A percentile compares a stretch with the other conserved stretches of the same genome.
Evolutionary conservation across 2,797 vertebrate genomes (phyloP).

Genomic region (Sciurus carolinensis): DNA sequence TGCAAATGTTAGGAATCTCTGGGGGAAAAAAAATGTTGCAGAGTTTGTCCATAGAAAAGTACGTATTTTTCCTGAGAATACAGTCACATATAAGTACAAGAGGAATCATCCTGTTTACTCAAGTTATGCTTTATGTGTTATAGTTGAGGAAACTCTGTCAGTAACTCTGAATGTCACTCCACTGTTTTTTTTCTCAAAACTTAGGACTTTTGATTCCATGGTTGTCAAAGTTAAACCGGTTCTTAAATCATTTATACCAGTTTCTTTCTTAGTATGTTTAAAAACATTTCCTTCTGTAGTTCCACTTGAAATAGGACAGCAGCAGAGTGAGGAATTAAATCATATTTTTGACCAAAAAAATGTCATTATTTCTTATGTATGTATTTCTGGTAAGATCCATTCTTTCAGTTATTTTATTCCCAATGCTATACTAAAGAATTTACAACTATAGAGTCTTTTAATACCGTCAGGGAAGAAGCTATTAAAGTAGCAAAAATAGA

Average conservation of each 20-base stretch:
- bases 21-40: background rate
- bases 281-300: background rate
- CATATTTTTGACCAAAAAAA: background rate
- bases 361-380: background rate
- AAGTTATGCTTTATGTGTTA: background rate
- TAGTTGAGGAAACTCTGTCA: background rate
- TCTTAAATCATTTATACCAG: conserved; percentile 22
- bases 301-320: background rate
- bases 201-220: conserved; percentile 28
- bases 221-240: conserved; percentile 24
- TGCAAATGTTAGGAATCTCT: background rate
- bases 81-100: background rate
- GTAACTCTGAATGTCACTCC: background rate
- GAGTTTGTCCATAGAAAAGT: background rate
- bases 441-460: conserved; percentile 68
- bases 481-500: conserved; percentile 76
- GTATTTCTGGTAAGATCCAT: conserved; percentile 37
- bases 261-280: background rate
- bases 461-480: conserved; percentile 58
- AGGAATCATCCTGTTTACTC: background rate
- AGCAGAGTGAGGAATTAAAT: background rate
- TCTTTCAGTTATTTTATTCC: conserved; percentile 63
- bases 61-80: background rate
- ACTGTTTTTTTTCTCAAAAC: background rate
- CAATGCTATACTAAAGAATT: conserved; percentile 70